Conservation (phyloP, 1,140 invertebrate genomes). For the Drosophila hydei region DNA sequence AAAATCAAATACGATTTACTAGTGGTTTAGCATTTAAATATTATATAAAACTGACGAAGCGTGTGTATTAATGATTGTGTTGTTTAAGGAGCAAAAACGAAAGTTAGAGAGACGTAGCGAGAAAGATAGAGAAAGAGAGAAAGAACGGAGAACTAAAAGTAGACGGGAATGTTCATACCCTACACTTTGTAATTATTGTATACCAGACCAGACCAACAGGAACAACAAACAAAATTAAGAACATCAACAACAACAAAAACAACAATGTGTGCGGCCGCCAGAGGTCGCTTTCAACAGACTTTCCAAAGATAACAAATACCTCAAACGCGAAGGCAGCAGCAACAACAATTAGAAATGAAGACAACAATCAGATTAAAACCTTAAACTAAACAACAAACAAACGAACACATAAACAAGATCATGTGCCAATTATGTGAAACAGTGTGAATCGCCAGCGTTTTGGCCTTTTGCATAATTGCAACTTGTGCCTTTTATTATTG, state of each 20-base stretch:
- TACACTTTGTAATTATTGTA: constrained; percentile 31
- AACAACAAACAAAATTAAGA: constrained; percentile 25
- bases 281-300: constrained; percentile 71
- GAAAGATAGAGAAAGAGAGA: constrained; percentile 12
- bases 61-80: constrained; percentile 79
- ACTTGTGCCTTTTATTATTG: constrained; percentile 82
- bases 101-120: constrained; percentile 6
- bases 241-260: constrained; percentile 37
- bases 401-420: constrained; percentile 43
- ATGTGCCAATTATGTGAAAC: constrained; percentile 78
- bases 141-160: constrained; percentile 27
- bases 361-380: constrained; percentile 31
- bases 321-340: constrained; percentile 74
- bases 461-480: constrained; percentile 75
- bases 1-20: constrained; percentile 68
- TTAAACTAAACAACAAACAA: constrained; percentile 12
- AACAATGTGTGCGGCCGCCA: constrained; percentile 35
- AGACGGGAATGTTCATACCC: constrained; percentile 29
- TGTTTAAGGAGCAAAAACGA: constrained; percentile 57
- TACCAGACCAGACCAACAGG: constrained; percentile 60
- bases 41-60: constrained; percentile 82
- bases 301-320: constrained; percentile 82
- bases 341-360: constrained; percentile 31
- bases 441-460: constrained; percentile 76
- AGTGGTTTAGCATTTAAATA: constrained; percentile 74